Evolutionary conservation across 2,113 vertebrate genomes (phyloP).

Genomic region (Tragelaphus strepsiceros): DNA sequence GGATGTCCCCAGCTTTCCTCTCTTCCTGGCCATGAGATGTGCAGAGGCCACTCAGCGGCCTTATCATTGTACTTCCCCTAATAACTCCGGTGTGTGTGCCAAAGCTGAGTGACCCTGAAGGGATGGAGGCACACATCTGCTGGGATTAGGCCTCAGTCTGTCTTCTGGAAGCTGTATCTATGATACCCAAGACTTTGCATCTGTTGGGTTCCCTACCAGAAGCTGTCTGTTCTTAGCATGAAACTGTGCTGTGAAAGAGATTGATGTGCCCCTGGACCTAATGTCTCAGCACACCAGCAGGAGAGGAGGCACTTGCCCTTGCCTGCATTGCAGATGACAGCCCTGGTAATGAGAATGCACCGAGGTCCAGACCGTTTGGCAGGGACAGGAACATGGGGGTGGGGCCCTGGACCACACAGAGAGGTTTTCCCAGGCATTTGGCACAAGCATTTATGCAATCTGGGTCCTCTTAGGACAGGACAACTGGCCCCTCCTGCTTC

Average conservation of each 20-base stretch:
- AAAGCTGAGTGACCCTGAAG: not conserved
- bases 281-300: not conserved
- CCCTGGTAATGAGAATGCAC: not conserved
- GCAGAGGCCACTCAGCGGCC: not conserved
- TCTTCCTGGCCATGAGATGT: not conserved
- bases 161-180: not conserved
- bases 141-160: not conserved
- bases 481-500: not conserved
- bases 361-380: not conserved
- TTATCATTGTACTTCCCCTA: not conserved
- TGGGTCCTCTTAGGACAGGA: not conserved
- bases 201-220: not conserved
- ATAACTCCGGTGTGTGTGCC: not conserved
- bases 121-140: not conserved
- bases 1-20: conserved; percentile 31
- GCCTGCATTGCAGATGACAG: not conserved
- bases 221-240: not conserved
- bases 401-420: not conserved
- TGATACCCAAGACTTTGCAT: not conserved
- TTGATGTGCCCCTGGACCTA: not conserved
- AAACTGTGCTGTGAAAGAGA: not conserved
- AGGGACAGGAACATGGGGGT: not conserved
- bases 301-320: not conserved
- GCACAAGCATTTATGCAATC: not conserved
- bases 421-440: not conserved